Evolutionary conservation across 2,797 vertebrate species (phyloP).

Genomic region (Mus caroli): DNA sequence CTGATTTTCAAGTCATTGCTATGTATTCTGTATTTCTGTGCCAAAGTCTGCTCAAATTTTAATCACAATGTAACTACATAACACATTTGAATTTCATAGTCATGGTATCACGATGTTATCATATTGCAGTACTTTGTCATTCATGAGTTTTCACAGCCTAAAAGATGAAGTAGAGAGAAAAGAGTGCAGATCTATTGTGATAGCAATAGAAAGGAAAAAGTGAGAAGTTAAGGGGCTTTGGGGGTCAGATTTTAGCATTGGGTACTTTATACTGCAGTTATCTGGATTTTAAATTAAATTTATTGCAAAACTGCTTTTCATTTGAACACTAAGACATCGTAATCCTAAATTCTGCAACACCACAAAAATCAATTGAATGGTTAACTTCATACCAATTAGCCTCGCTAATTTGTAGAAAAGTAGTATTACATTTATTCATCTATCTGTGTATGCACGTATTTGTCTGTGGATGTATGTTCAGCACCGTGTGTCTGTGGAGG

Average conservation of each 20-base stretch:
- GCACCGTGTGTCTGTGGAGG: not conserved
- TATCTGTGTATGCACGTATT: not conserved
- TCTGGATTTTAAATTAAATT: conserved; percentile 37
- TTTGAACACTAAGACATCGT: conserved; percentile 38
- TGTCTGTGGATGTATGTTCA: not conserved
- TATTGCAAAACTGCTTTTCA: conserved; percentile 37
- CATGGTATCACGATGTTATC: not conserved
- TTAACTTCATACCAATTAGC: not conserved
- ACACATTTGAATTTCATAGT: conserved; percentile 52
- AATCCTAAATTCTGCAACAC: not conserved
- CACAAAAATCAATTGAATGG: conserved; percentile 23
- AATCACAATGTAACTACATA: conserved; percentile 55
- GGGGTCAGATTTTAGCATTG: conserved; percentile 32
- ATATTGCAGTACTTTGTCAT: not conserved
- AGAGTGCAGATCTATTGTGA: not conserved
- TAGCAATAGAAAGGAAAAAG: not conserved
- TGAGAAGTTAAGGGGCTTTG: conserved; percentile 33
- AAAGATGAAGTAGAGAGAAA: conserved; percentile 3
- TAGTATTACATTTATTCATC: not conserved
- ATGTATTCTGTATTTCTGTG: conserved; percentile 51
- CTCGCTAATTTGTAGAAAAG: not conserved
- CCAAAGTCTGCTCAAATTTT: conserved; percentile 12
- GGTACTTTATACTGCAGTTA: not conserved
- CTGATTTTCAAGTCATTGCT: conserved; percentile 12
- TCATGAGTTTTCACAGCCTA: conserved; percentile 33